These are phyloP conservation scores for Ceyx erithaca DNA, from an alignment of 2,797 vertebrate genomes.

Conservation along the genomic window DNA sequence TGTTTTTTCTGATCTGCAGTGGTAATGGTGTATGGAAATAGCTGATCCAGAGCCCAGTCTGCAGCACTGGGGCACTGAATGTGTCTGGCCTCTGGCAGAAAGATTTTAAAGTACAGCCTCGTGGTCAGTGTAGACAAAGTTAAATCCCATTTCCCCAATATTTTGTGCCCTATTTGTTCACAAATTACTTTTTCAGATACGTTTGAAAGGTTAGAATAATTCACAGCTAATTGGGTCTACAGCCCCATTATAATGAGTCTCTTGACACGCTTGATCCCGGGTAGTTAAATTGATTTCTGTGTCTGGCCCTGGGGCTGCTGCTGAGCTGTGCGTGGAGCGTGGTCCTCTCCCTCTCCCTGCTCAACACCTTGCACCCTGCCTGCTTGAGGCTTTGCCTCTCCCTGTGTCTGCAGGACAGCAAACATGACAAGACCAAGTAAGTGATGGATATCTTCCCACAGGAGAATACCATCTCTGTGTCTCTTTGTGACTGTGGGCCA, in stretches of 20 bases:
- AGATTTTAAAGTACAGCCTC: neutral
- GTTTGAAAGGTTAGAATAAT: neutral
- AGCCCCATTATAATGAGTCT: neutral
- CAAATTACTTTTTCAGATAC: neutral
- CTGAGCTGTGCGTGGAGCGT: neutral
- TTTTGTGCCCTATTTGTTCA: neutral
- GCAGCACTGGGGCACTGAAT: neutral
- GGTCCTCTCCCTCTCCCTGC: neutral
- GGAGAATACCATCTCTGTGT: constrained; percentile 48
- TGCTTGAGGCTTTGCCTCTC: constrained; percentile 35
- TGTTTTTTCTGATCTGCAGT: neutral
- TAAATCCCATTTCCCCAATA: neutral
- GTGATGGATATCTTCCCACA: constrained; percentile 53
- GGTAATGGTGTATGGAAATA: neutral
- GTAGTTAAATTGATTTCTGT: neutral
- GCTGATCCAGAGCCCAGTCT: neutral
- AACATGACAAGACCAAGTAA: constrained; percentile 21
- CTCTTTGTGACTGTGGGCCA: constrained; percentile 27
- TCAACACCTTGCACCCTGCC: constrained; percentile 28
- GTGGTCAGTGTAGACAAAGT: neutral
- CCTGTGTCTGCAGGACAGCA: constrained; percentile 44
- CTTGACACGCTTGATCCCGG: neutral
- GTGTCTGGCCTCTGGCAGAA: neutral
- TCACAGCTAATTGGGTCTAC: neutral
- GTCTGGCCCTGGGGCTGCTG: neutral